Evolutionary conservation across 2,113 vertebrate genomes (phyloP), one percentile per base, ranked within the genome.

Genomic region (Centrocercus urophasianus): DNA sequence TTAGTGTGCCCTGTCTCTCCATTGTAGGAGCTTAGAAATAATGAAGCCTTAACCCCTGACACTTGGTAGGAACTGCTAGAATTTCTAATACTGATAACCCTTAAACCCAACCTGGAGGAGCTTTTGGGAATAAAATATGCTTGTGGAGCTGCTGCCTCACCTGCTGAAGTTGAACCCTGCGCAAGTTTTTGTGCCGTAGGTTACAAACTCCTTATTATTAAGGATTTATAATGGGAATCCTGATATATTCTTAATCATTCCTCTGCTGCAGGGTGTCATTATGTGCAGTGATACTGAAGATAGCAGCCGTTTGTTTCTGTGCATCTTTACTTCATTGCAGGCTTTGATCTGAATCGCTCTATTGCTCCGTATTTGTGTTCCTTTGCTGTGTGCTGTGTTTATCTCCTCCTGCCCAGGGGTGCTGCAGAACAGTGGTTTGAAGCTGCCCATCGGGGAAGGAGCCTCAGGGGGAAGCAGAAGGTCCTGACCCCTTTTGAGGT

Each of bases 201-300:
- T 90, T 93, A 71, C 48, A 75, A 95, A 89, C 94, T 61, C 57
- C 57, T 84, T 85, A 67, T 87, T 90, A 94, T 90, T 78, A 57
- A 90, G 77, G 74, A 79, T 94, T 96, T 93, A 89, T 92, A 89
- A 82, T 79, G 71, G 77, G 66, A 93, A 90, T 94, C 86, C 63
- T 84, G 66, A 70, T 57, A 66, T 40, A 73, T 90, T 93, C 89
- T 87, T 96, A 92, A 92, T 94, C 78, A 84, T 81, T 17, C 52
- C 42, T 22, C 8, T 56, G 82, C 96, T 90, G 63, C 81, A 76
- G 95, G 89, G 70, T 87, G 74, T 92, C 81, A 34, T 86, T 72
- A 76, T 4, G 85, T 12, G 74, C 70, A 19, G 34, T 82, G 32
- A 70, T 69, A 16, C 80, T 34, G 83, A 11, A 47, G 69, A 61